Base-by-base conservation (phyloP, 2,113 vertebrate genomes). In the Neodontobutis hainanensis region DNA sequence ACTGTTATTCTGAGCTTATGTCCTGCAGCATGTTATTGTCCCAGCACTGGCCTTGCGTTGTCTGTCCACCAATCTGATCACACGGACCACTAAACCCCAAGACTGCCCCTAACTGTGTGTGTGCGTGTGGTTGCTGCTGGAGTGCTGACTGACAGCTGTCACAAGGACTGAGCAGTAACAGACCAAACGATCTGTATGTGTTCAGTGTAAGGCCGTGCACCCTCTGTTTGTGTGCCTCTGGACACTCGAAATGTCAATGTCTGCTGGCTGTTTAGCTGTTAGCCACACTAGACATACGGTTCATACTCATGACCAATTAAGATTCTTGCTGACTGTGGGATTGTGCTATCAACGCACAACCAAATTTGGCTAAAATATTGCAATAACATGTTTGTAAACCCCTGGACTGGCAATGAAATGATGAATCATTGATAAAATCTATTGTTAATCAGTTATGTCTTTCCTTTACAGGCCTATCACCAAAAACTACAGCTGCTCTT, bases 51-150 rank as follows among this genome's bases (percentile, higher is more conserved):
- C 58, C 76, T 59, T 78, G 82, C 75, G 65, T 77, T 75, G 77
- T 78, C 58, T 78, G 69, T 85, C 82, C 69, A 82, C 72, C 81
- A 85, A 86, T 90, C 80, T 80, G 85, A 92, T 90, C 89, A 90
- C 80, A 88, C 73, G 86, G 88, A 80, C 88, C 85, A 90, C 89
- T 92, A 91, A 91, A 82, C 89, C 81, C 68, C 55, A 77, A 68
- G 70, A 61, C 65, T 83, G 74, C 65, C 86, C 76, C 46, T 2
- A 67, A 71, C 59, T 55, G 11, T 69, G 66, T 60, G 58, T 60
- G 38, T 69, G 66, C 57, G 58, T 60, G 38, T 74, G 62, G 68
- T 62, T 55, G 32, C 12, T 69, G 75, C 60, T 48, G 57, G 45
- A 66, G 44, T 3, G 44, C 42, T 80, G 85, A 85, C 67, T 84